A percentile compares a stretch with the other conserved stretches of the same genome.
These are phyloP conservation scores for Neogobius melanostomus DNA, from an alignment of 2,113 vertebrate genomes.

Conservation along the genomic window DNA sequence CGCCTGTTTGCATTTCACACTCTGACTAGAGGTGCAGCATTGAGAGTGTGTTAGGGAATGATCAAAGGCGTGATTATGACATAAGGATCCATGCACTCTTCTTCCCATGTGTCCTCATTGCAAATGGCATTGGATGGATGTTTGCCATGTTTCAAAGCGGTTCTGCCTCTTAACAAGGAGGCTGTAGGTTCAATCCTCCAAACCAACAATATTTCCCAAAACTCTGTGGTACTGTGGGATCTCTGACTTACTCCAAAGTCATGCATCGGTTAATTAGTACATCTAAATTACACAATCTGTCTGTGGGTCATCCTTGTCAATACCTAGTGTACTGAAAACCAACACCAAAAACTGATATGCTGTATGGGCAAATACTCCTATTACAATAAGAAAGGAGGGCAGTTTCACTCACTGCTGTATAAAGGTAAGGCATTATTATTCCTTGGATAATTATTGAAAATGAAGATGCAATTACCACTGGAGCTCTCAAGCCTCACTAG, in stretches of 20 bases:
- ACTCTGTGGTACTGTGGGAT: not conserved
- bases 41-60: conserved; percentile 39
- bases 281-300: too few species aligned
- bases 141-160: not conserved
- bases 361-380: too few species aligned
- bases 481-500: not conserved
- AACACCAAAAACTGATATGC: too few species aligned
- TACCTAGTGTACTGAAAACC: too few species aligned
- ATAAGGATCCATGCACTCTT: conserved; percentile 6
- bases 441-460: not conserved
- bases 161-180: not conserved
- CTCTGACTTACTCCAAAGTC: too few species aligned
- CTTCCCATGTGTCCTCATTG: conserved; percentile 22
- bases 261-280: too few species aligned
- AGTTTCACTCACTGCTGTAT: too few species aligned
- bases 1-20: conserved; percentile 31
- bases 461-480: not conserved
- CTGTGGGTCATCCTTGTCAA: too few species aligned
- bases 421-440: too few species aligned
- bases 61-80: conserved; percentile 51
- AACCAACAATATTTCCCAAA: not conserved
- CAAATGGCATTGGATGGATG: conserved; percentile 15
- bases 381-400: too few species aligned
- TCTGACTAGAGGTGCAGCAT: conserved; percentile 27
- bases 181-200: not conserved